Conservation (phyloP, 1,140 invertebrate species). For the Glossosoma conforme region DNA sequence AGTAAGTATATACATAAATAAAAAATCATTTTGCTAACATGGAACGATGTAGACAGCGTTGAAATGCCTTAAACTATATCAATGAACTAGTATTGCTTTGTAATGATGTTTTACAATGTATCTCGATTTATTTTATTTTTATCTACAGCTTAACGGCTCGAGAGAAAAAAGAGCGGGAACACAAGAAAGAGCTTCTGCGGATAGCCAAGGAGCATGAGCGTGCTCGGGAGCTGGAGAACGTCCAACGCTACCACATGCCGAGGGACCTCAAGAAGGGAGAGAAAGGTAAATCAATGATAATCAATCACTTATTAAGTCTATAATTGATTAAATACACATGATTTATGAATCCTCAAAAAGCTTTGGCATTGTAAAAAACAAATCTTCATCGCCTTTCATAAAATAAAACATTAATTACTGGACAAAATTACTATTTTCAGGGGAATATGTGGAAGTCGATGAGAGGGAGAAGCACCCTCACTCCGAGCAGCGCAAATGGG, state of each 20-base stretch:
- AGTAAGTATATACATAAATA: too few species aligned
- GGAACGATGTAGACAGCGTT: too few species aligned
- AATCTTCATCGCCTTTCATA: too few species aligned
- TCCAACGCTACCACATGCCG: slow-evolving; percentile 92
- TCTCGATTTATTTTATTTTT: slow-evolving; percentile 19
- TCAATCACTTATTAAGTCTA: neutral
- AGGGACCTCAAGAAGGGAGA: slow-evolving; percentile 67
- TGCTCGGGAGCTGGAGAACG: slow-evolving; percentile 85
- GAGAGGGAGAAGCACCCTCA: slow-evolving; percentile 79
- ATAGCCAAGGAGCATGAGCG: slow-evolving; percentile 94
- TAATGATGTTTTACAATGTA: too few species aligned
- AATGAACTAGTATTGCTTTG: too few species aligned
- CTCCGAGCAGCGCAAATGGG: slow-evolving; percentile 96
- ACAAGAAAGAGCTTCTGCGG: slow-evolving; percentile 87
- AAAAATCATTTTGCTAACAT: too few species aligned
- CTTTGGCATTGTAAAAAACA: too few species aligned
- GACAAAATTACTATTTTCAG: slow-evolving; percentile 45
- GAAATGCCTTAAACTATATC: too few species aligned
- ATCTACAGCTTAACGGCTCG: slow-evolving; percentile 70
- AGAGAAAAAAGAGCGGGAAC: slow-evolving; percentile 79
- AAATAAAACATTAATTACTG: too few species aligned
- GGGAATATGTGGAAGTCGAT: slow-evolving; percentile 84
- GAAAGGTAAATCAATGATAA: slow-evolving; percentile 44
- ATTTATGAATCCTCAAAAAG: too few species aligned
- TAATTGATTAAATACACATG: too few species aligned